A percentile compares a stretch with the other conserved stretches of the same genome.
phyloP scores from a whole-genome alignment of 1,140 invertebrate species.

The Trichonephila clavata region DNA sequence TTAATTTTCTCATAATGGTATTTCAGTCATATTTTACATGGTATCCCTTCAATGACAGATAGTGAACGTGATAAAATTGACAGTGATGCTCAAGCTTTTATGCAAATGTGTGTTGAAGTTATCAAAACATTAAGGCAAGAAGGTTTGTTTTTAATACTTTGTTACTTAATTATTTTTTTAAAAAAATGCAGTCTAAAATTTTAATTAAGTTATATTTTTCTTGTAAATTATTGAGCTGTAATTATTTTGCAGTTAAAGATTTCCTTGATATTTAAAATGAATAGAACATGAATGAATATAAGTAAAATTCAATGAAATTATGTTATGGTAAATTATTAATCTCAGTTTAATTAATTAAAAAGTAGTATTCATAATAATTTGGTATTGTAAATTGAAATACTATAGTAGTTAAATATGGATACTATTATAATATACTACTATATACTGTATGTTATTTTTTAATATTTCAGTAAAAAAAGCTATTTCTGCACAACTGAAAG shows the following conservation, averaged over 20 bases:
- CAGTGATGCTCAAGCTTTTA: slow-evolving; percentile 89
- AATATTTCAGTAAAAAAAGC: slow-evolving; percentile 68
- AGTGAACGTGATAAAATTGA: slow-evolving; percentile 92
- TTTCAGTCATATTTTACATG: slow-evolving; percentile 83
- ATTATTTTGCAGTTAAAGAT: no score
- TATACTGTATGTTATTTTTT: not conserved
- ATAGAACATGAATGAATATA: no score
- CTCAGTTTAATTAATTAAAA: no score
- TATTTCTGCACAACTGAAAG: slow-evolving; percentile 79
- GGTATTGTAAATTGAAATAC: no score
- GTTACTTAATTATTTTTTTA: not conserved
- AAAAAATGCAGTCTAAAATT: no score
- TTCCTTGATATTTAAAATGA: no score
- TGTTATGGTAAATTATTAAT: no score
- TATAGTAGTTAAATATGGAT: no score
- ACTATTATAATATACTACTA: no score
- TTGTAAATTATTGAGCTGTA: not conserved
- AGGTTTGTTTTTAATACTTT: slow-evolving; percentile 78
- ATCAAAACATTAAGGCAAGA: slow-evolving; percentile 88
- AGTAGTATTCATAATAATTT: no score
- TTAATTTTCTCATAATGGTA: not conserved
- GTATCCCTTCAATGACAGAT: slow-evolving; percentile 88
- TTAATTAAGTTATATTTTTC: not conserved
- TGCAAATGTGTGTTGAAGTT: slow-evolving; percentile 89
- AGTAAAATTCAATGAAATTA: no score